These are phyloP conservation scores for Mastomys coucha DNA, from an alignment of 2,113 vertebrate genomes.

Conservation along the genomic window DNA sequence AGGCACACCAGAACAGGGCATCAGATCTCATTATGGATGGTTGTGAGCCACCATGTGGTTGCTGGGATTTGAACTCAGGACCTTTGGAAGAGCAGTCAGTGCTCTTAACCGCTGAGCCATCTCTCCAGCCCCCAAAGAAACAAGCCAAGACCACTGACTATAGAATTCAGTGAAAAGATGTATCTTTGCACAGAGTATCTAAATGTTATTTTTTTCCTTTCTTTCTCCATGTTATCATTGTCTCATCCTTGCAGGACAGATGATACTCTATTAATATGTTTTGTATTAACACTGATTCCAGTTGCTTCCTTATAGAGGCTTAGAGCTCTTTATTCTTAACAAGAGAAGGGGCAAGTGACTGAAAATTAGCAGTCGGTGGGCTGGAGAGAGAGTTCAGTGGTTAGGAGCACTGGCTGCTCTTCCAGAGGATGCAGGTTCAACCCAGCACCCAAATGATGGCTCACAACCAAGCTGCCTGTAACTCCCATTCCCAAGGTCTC, in stretches of 20 bases:
- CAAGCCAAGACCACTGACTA: neutral
- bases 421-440: neutral
- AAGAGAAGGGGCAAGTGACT: neutral
- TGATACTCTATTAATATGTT: neutral
- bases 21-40: too few relatives aligned
- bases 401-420: neutral
- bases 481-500: neutral
- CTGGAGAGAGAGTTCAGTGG: neutral
- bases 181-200: constrained; percentile 6
- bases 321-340: neutral
- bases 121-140: too few relatives aligned
- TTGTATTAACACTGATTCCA: neutral
- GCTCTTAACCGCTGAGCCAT: too few relatives aligned
- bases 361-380: neutral
- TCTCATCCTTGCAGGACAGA: neutral
- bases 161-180: neutral
- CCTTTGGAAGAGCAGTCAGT: too few relatives aligned
- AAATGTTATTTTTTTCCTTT: neutral
- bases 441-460: neutral
- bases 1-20: too few relatives aligned
- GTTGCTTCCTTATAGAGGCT: neutral
- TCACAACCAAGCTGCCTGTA: neutral
- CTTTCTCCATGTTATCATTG: neutral
- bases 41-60: too few relatives aligned
- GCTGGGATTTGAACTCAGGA: too few relatives aligned